These are phyloP conservation scores for Poecilia velifera DNA, from an alignment of 2,797 vertebrate genomes.

Conservation along the genomic window DNA sequence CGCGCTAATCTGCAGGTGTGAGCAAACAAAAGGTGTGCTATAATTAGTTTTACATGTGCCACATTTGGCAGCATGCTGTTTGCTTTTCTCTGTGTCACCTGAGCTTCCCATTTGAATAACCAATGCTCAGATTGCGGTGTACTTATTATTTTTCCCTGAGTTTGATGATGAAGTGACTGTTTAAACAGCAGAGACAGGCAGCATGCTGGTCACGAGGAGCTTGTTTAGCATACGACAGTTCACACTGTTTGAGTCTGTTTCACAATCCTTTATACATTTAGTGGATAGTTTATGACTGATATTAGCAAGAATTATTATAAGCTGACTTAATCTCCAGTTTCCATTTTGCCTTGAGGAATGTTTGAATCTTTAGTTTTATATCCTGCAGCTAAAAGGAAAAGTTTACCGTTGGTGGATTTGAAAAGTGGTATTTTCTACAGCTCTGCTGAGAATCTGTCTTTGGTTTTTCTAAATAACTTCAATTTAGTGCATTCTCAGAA, in stretches of 20 bases:
- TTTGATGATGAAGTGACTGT: conserved; percentile 52
- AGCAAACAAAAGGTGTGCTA: conserved; percentile 72
- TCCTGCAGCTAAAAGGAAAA: neutral
- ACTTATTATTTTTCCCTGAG: conserved; percentile 43
- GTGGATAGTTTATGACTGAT: neutral
- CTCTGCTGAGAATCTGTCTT: neutral
- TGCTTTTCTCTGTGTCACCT: conserved; percentile 61
- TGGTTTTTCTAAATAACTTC: neutral
- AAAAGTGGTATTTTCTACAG: neutral
- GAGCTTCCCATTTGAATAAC: conserved; percentile 71
- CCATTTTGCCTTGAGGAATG: neutral
- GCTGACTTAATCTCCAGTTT: neutral
- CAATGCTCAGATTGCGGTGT: conserved; percentile 61
- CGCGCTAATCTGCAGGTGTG: conserved; percentile 62
- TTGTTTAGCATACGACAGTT: conserved; percentile 16
- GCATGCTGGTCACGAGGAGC: conserved; percentile 6
- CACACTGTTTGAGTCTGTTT: neutral
- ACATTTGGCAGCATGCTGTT: conserved; percentile 71
- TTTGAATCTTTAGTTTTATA: neutral
- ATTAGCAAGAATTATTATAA: neutral
- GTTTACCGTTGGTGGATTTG: no score
- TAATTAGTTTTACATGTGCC: conserved; percentile 77
- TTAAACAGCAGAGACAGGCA: conserved; percentile 41
- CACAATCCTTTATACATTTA: neutral
- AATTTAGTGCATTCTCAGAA: neutral